Base-by-base conservation (phyloP, 1,140 invertebrate genomes). In the Condylostylus longicornis region DNA sequence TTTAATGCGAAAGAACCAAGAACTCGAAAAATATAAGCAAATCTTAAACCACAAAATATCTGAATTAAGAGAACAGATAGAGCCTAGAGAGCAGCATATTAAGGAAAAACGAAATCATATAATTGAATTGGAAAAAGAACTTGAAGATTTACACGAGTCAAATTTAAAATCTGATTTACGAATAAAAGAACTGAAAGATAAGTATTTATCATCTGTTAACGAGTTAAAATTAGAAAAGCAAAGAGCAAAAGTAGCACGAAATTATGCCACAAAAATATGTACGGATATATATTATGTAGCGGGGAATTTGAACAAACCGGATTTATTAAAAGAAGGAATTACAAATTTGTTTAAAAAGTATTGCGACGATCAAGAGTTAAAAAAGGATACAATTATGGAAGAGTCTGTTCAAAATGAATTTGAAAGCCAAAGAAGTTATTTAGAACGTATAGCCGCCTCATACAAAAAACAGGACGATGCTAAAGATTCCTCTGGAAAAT, bases 1-100 rank as follows among this genome's bases (percentile, higher is more conserved):
- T 42, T 58, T 90, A 37, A 80, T 85, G 53, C 72, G 77, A 34
- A 84, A 77, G 49, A 90, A 88, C 50, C 77, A 85, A 50, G 84
- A 90, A 57, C 53, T 91, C 37, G 85, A 91, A 50, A 93, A 91
- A 53, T 86, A 81, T 47, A 89, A 86, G 54, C 88, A 86, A 59
- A 82, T 90, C 10, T 59, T 90, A 13, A 83, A 87, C 48, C 85
- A 87, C 49, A 89, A 88, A 61, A 86, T 91, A 21, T 74, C 77
- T 27, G 85, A 90, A 54, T 53, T 89, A 8, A 82, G 85, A 53
- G 71, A 74, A 63, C 75, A 88, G 62, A 82, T 90, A 47, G 79
- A 88, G 50, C 83, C 83, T 1, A 70, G 79, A 42, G 82, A 89
- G 45, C 62, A 69, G 23, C 75, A 77, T 47, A 89, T 90, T 30